Base-by-base conservation (phyloP, 2,113 vertebrate genomes). In the Hyperopisus bebe region DNA sequence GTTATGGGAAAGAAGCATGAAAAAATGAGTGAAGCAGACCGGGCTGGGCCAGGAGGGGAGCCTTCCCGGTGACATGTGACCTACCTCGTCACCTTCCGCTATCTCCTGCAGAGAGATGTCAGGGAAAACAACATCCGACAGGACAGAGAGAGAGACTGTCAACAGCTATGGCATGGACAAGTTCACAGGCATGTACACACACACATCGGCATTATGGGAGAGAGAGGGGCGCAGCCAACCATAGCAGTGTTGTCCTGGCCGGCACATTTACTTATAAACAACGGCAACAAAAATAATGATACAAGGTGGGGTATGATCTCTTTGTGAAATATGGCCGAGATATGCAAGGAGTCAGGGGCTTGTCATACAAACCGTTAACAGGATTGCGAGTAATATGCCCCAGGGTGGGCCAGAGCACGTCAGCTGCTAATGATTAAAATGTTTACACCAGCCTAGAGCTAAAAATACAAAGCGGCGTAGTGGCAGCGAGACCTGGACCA, bases 21-120 rank as follows among this genome's bases (percentile, higher is more conserved):
- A 95, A 95, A 62, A 95, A 96, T 94, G 95, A 96, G 96, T 96
- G 95, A 97, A 97, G 97, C 97, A 95, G 95, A 95, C 94, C 92
- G 87, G 95, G 95, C 93, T 92, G 95, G 95, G 95, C 93, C 93
- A 94, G 95, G 95, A 94, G 92, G 93, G 94, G 94, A 92, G 94
- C 95, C 94, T 94, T 95, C 95, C 96, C 97, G 95, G 94, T 91
- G 96, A 89, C 96, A 95, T 92, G 94, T 92, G 44, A 97, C 98
- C 98, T 99, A 99, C 98, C 98, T 99, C 97, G 96, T 98, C 98
- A 97, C 96, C 98, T 97, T 99, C 97, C 97, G 98, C 97, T 97
- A 98, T 97, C 95, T 99, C 98, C 98, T 99, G 97, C 95, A 98
- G 97, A 96, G 96, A 97, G 96, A 95, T 94, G 95, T 96, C 95